Conservation (phyloP, 1,140 invertebrate species). For the Megathymus violae region DNA sequence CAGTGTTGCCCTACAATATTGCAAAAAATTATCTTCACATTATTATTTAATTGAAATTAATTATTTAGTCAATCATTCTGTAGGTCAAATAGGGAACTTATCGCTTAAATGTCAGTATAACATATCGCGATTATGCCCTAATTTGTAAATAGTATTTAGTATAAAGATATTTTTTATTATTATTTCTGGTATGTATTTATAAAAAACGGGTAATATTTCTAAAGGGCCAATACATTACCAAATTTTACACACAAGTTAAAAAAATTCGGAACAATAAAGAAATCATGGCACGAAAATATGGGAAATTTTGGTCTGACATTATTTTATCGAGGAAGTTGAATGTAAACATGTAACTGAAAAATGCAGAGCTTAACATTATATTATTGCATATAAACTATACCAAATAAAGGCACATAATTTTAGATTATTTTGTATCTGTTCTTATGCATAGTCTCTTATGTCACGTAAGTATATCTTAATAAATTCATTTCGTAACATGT, state of each 20-base stretch:
- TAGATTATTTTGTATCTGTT: constrained; percentile 30
- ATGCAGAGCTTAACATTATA: constrained; percentile 27
- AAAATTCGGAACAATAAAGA: background rate
- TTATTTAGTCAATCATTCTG: background rate
- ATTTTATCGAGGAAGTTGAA: background rate
- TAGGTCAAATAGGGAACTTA: background rate
- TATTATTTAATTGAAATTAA: no score
- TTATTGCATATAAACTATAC: constrained; percentile 34
- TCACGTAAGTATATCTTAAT: constrained; percentile 34
- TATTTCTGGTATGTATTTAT: background rate
- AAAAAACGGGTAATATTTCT: background rate
- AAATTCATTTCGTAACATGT: constrained; percentile 34
- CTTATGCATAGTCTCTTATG: constrained; percentile 29
- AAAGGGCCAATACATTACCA: background rate
- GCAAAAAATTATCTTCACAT: no score
- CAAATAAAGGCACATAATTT: constrained; percentile 35
- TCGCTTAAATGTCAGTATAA: constrained; percentile 3
- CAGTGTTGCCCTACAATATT: no score
- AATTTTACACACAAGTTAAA: background rate
- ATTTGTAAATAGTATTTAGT: constrained; percentile 4
- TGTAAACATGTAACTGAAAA: constrained; percentile 15
- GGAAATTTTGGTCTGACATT: background rate
- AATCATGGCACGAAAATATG: constrained; percentile 2
- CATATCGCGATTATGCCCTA: background rate
- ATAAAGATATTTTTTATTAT: background rate